A percentile compares a stretch with the other conserved stretches of the same genome.
These are phyloP conservation scores for Phyllostomus discolor DNA, from an alignment of 2,113 vertebrate genomes.

Conservation along the genomic window DNA sequence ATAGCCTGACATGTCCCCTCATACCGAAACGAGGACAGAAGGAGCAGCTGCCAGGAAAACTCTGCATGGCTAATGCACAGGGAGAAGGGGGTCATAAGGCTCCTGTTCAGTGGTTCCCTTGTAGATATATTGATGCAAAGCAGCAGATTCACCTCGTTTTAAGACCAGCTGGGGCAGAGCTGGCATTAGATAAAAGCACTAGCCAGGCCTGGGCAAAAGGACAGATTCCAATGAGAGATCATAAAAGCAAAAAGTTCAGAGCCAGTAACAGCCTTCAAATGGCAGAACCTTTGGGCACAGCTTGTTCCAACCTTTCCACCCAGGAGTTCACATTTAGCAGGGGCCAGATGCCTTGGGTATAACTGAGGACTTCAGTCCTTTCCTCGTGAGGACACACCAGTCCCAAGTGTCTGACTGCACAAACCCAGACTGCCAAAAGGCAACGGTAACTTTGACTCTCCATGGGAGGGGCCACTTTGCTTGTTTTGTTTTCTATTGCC, in stretches of 20 bases:
- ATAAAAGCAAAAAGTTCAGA: neutral
- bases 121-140: neutral
- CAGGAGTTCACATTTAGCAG: neutral
- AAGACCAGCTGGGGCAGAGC: neutral
- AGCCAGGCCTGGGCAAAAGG: neutral
- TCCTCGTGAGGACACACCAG: neutral
- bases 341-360: too few relatives aligned
- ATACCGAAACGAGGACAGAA: neutral
- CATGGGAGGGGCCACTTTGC: neutral
- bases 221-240: neutral
- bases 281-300: neutral
- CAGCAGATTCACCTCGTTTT: neutral
- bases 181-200: neutral
- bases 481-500: neutral
- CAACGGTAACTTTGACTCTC: neutral
- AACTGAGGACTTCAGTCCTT: neutral
- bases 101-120: neutral
- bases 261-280: neutral
- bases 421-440: neutral
- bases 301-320: neutral
- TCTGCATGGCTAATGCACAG: accelerated
- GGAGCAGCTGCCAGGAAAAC: neutral
- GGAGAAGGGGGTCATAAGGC: too few relatives aligned
- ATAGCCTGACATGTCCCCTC: neutral
- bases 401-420: neutral